phyloP scores from a whole-genome alignment of 2,888 invertebrate genomes.

The Timema podura region DNA sequence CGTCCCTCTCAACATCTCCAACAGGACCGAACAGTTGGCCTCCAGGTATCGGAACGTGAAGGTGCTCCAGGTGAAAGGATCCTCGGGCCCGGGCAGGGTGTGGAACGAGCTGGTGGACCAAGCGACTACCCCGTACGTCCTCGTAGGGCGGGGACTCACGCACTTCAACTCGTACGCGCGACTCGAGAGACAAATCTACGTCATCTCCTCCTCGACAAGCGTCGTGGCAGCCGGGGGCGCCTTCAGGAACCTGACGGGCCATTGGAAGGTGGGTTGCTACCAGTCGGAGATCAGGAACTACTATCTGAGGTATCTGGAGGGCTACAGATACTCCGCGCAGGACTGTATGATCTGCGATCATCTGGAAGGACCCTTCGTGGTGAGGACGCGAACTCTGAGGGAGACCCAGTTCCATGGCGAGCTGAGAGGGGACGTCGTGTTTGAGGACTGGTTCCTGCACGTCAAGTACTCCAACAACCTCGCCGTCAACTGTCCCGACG shows the following conservation, averaged over 20 bases:
- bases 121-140: constrained; percentile 37
- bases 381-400: constrained; percentile 32
- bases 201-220: constrained; percentile 31
- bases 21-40: constrained; percentile 2
- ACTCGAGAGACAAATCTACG: constrained; percentile 37
- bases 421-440: constrained; percentile 32
- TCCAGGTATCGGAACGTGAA: constrained; percentile 7
- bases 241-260: constrained; percentile 35
- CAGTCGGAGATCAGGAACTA: constrained; percentile 38
- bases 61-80: background rate
- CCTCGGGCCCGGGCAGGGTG: constrained; percentile 29
- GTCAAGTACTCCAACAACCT: constrained; percentile 31
- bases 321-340: constrained; percentile 38
- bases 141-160: constrained; percentile 35
- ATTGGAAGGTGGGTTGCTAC: constrained; percentile 39
- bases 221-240: constrained; percentile 37
- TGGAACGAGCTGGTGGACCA: constrained; percentile 34
- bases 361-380: constrained; percentile 38
- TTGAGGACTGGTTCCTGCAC: constrained; percentile 39
- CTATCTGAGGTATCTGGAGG: constrained; percentile 36
- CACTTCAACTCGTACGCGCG: constrained; percentile 35
- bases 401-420: constrained; percentile 31
- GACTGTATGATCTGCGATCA: constrained; percentile 41
- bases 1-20: constrained; percentile 18
- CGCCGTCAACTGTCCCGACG: constrained; percentile 39